phyloP scores from a whole-genome alignment of 53 echinoderm and acorn worm genomes.

The Actinopyga echinites region DNA sequence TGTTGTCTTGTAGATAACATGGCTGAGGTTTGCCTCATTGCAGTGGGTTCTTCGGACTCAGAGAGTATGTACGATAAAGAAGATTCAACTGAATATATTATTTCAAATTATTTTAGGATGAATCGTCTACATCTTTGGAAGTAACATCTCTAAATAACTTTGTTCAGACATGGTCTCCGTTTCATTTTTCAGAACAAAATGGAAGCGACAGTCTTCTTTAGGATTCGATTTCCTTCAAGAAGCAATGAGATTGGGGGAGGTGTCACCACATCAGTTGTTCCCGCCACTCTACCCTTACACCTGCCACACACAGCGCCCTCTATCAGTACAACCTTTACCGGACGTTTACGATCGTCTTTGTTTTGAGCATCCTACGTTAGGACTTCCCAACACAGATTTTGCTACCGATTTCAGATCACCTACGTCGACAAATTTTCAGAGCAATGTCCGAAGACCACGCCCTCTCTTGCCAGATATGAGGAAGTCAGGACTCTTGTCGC shows the following conservation, averaged over 20 bases:
- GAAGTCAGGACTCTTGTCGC: not conserved
- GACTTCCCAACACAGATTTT: no score
- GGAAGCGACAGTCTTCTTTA: constrained; percentile 32
- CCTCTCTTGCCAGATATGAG: constrained; percentile 29
- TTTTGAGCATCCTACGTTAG: not conserved
- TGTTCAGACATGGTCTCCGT: not conserved
- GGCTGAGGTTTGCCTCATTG: no score
- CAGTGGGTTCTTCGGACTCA: no score
- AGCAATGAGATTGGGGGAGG: constrained; percentile 29
- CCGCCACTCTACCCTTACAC: not conserved
- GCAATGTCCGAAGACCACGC: constrained; percentile 7
- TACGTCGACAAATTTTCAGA: not conserved
- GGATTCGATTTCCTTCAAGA: constrained; percentile 39
- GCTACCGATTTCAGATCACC: no score
- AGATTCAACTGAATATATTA: no score
- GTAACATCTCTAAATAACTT: not conserved
- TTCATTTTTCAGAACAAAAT: constrained; percentile 25
- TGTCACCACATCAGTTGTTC: constrained; percentile 2
- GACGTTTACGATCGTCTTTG: constrained; percentile 3
- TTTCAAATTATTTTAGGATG: no score
- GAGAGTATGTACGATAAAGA: no score
- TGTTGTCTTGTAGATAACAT: no score
- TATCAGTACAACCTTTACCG: not conserved
- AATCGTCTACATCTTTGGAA: no score
- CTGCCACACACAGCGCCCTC: not conserved